A percentile compares a stretch with the other conserved stretches of the same genome.
phyloP scores from a whole-genome alignment of 2,888 invertebrate species.

The Prionchulus punctatus region DNA sequence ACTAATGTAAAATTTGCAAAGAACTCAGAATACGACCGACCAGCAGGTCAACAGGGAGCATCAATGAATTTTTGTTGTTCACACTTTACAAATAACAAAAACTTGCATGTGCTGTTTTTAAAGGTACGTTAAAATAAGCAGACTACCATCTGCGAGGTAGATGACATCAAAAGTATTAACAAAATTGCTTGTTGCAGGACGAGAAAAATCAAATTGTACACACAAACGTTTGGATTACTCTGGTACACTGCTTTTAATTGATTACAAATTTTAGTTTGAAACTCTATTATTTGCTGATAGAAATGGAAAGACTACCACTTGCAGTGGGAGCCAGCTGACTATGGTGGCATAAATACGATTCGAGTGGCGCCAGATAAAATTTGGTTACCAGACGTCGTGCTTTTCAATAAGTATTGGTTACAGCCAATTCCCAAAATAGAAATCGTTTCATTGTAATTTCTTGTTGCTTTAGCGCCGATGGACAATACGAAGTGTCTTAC shows the following conservation, averaged over 20 bases:
- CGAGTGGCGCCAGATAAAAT: conserved; percentile 38
- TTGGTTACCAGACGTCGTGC: conserved; percentile 40
- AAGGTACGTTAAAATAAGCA: no score
- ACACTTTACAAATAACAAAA: no score
- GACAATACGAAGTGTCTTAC: conserved; percentile 97
- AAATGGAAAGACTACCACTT: conserved; percentile 32
- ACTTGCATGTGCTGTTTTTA: no score
- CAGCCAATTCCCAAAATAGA: background rate
- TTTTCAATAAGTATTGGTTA: conserved; percentile 31
- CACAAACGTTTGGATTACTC: conserved; percentile 32
- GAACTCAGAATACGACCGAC: no score
- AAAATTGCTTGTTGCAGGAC: conserved; percentile 17
- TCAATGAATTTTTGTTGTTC: no score
- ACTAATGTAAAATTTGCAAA: no score
- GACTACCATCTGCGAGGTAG: no score
- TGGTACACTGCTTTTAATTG: no score
- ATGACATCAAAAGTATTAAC: no score
- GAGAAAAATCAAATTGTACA: conserved; percentile 33
- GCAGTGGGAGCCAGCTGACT: conserved; percentile 35
- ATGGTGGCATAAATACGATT: conserved; percentile 35
- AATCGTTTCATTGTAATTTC: conserved; percentile 8
- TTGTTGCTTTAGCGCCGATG: conserved; percentile 70
- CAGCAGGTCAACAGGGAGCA: no score
- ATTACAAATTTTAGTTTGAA: no score
- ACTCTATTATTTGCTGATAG: conserved; percentile 12